These are phyloP conservation scores for Passer montanus DNA, from an alignment of 2,113 vertebrate species.

Conservation along the genomic window DNA sequence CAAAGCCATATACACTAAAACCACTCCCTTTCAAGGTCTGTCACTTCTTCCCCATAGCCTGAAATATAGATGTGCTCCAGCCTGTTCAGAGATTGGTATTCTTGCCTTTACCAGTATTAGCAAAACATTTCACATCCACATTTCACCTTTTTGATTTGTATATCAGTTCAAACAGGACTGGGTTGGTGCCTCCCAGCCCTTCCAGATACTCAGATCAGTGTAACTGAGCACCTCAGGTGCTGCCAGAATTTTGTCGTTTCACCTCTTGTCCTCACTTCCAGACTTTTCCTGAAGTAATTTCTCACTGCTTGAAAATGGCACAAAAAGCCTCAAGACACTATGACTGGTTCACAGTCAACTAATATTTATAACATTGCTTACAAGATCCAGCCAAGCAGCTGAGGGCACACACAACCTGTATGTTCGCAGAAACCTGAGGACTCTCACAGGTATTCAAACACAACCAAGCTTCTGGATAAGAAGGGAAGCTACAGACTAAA, in stretches of 20 bases:
- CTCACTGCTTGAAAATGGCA: neutral
- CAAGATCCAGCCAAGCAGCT: neutral
- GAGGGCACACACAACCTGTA: neutral
- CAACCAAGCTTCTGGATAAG: neutral
- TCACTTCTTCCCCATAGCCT: neutral
- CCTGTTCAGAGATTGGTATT: neutral
- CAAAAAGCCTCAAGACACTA: neutral
- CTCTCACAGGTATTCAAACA: fast-evolving
- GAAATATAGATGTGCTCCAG: neutral
- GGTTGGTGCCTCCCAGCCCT: neutral
- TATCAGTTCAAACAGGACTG: neutral
- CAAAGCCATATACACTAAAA: neutral
- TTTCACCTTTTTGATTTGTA: neutral
- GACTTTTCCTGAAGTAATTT: neutral
- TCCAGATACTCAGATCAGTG: neutral
- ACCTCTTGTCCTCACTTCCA: neutral
- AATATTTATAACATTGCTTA: neutral
- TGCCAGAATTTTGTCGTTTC: neutral
- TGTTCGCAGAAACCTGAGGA: neutral
- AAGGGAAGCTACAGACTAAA: neutral
- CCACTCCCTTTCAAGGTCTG: neutral
- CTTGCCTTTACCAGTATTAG: neutral
- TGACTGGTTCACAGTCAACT: neutral
- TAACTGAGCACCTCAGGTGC: neutral
- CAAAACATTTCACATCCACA: neutral